phyloP scores from a whole-genome alignment of 2,888 invertebrate species.

The Anaspis maculata region DNA sequence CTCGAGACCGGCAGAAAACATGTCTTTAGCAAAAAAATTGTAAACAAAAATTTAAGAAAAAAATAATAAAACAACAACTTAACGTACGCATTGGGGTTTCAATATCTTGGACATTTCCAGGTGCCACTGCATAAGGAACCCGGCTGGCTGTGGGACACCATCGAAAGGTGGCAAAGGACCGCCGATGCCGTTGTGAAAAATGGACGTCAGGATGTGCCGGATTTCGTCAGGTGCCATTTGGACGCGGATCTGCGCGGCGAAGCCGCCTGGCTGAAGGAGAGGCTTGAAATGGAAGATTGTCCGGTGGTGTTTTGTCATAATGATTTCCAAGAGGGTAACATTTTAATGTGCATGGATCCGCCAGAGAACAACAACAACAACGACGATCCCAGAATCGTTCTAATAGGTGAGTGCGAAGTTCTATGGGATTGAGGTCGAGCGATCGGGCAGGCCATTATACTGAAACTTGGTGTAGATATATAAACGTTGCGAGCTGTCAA shows the following conservation, averaged over 20 bases:
- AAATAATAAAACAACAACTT: too few relatives aligned
- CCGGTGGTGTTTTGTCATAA: conserved; percentile 93
- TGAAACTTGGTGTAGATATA: too few relatives aligned
- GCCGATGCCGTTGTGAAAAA: conserved; percentile 44
- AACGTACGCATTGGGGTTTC: not conserved
- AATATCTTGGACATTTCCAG: conserved; percentile 21
- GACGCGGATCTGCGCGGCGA: conserved; percentile 55
- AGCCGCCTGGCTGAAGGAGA: conserved; percentile 60
- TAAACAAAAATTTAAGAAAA: too few relatives aligned
- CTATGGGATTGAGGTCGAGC: conserved; percentile 1
- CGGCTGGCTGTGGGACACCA: conserved; percentile 88
- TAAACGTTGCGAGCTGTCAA: too few relatives aligned
- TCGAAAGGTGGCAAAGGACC: conserved; percentile 66
- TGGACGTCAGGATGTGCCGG: conserved; percentile 36
- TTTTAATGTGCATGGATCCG: conserved; percentile 47
- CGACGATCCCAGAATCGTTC: conserved; percentile 27
- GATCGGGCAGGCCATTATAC: too few relatives aligned
- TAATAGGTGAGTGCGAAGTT: conserved; percentile 37
- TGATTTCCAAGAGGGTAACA: conserved; percentile 86
- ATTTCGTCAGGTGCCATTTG: conserved; percentile 20
- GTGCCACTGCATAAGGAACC: conserved; percentile 94
- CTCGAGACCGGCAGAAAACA: conserved; percentile 20
- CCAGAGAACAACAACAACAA: conserved; percentile 25
- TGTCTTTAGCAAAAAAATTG: conserved; percentile 11
- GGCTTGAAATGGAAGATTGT: conserved; percentile 52